These are phyloP conservation scores for Arctopsyche grandis DNA, from an alignment of 1,140 invertebrate species.

Conservation along the genomic window DNA sequence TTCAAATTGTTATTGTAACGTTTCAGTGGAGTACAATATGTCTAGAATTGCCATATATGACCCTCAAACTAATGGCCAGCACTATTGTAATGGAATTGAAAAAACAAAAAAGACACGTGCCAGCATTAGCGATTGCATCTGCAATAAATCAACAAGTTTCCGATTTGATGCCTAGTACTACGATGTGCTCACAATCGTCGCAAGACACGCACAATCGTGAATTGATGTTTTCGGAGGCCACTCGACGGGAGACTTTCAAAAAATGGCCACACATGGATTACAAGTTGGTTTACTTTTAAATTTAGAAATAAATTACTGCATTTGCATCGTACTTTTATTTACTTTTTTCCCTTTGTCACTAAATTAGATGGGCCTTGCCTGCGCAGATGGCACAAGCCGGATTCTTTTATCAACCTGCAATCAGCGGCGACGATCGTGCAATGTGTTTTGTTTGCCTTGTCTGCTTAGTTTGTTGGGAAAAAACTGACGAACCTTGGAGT, in stretches of 20 bases:
- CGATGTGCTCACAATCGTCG: slow-evolving; percentile 59
- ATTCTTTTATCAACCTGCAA: slow-evolving; percentile 93
- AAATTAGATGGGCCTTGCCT: slow-evolving; percentile 86
- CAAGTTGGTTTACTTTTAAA: slow-evolving; percentile 72
- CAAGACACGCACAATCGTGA: slow-evolving; percentile 71
- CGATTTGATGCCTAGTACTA: slow-evolving; percentile 69
- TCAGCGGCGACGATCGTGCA: slow-evolving; percentile 88
- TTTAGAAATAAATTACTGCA: neutral
- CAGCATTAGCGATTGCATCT: slow-evolving; percentile 87
- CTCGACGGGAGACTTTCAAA: slow-evolving; percentile 87
- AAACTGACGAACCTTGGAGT: slow-evolving; percentile 95
- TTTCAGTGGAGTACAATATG: slow-evolving; percentile 92
- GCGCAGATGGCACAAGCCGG: slow-evolving; percentile 96
- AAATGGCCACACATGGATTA: slow-evolving; percentile 98
- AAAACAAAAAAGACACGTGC: slow-evolving; percentile 81
- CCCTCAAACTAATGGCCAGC: slow-evolving; percentile 80
- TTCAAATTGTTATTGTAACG: slow-evolving; percentile 42
- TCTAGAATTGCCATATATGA: slow-evolving; percentile 79
- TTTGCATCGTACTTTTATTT: neutral
- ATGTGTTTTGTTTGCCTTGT: slow-evolving; percentile 96
- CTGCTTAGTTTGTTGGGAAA: slow-evolving; percentile 95
- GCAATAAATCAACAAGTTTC: slow-evolving; percentile 87
- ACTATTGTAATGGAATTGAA: slow-evolving; percentile 85
- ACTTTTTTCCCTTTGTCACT: neutral
- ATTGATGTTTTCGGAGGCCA: slow-evolving; percentile 91